phyloP scores from a whole-genome alignment of 1,140 invertebrate species.

The Ptiloglossa arizonensis region DNA sequence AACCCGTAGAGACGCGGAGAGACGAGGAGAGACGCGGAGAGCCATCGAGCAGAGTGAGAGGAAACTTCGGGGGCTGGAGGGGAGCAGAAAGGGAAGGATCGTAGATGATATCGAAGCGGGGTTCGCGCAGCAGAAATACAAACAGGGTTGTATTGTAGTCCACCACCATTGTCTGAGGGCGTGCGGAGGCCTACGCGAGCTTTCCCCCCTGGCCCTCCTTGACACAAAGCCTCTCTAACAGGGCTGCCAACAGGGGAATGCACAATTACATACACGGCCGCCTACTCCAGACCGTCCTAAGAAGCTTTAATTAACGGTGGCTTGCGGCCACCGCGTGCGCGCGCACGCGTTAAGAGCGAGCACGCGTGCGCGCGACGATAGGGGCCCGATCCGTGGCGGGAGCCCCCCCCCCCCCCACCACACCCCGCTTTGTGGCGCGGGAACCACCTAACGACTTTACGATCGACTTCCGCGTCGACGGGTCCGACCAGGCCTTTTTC shows the following conservation, averaged over 20 bases:
- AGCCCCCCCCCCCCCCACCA: neutral
- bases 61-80: neutral
- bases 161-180: constrained; percentile 65
- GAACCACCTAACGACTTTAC: constrained; percentile 12
- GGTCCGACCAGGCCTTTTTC: neutral
- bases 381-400: neutral
- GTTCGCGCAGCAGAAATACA: constrained; percentile 54
- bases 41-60: neutral
- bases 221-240: constrained; percentile 66
- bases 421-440: neutral
- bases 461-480: constrained; percentile 36
- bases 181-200: constrained; percentile 45
- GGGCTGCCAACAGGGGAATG: constrained; percentile 58
- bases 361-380: neutral
- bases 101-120: constrained; percentile 52
- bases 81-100: neutral
- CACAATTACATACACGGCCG: constrained; percentile 56
- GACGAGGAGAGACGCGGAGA: neutral
- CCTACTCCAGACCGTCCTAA: constrained; percentile 48
- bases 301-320: constrained; percentile 64
- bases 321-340: constrained; percentile 15
- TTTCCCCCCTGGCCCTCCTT: constrained; percentile 30
- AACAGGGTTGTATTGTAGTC: constrained; percentile 63
- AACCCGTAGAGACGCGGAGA: neutral
- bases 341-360: neutral